Percentiles rank a stretch among this genome's conserved stretches.
phyloP scores from a whole-genome alignment of 2,797 vertebrate genomes.

The Varecia variegata region DNA sequence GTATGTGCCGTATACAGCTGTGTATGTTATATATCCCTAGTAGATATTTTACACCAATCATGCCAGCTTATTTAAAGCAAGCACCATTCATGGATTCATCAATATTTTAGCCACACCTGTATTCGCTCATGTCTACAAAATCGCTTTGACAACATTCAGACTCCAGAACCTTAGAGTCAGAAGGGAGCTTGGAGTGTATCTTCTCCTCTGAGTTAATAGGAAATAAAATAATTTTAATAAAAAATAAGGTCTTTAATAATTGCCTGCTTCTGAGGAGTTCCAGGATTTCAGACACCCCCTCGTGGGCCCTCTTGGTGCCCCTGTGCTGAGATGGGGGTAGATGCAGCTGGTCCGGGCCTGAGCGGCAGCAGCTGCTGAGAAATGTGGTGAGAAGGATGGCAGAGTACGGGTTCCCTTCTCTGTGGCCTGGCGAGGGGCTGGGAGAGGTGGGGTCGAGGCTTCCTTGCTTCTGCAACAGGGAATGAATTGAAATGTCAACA shows the following conservation, averaged over 20 bases:
- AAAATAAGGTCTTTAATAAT: background rate
- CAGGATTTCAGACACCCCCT: background rate
- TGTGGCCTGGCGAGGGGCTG: background rate
- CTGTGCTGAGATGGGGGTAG: background rate
- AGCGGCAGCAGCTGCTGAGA: constrained; percentile 30
- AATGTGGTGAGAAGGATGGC: background rate
- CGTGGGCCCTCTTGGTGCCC: background rate
- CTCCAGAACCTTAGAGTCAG: background rate
- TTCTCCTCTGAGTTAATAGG: background rate
- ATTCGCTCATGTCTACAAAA: background rate
- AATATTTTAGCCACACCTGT: background rate
- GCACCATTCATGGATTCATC: background rate
- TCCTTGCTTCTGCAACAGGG: constrained; percentile 24
- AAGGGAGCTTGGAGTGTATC: background rate
- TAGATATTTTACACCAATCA: background rate
- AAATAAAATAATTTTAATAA: background rate
- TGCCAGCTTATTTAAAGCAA: background rate
- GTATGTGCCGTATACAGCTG: too few relatives aligned
- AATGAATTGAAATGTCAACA: constrained; percentile 60
- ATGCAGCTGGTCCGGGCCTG: background rate
- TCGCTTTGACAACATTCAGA: background rate
- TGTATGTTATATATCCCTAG: background rate
- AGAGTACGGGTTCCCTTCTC: background rate
- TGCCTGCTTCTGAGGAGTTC: background rate
- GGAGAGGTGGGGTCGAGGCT: background rate